Conservation (phyloP, 2,113 vertebrate species). For the Pleuronectes platessa region DNA sequence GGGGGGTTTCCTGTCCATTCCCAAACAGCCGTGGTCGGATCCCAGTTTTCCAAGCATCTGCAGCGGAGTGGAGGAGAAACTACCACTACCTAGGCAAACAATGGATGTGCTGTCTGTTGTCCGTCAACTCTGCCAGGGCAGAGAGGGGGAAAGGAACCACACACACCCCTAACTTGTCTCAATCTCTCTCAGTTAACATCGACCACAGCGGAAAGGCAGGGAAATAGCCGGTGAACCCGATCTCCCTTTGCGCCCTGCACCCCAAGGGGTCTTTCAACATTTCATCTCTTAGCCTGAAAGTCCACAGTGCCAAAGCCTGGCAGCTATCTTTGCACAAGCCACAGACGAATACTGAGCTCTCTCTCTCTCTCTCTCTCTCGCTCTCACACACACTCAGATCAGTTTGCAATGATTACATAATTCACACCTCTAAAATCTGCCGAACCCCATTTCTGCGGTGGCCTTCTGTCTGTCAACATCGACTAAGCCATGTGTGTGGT, state of each 20-base stretch:
- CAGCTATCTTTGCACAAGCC: conserved; percentile 51
- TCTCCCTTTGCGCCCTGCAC: conserved; percentile 75
- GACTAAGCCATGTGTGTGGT: conserved; percentile 31
- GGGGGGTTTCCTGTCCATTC: conserved; percentile 64
- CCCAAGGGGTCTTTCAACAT: conserved; percentile 61
- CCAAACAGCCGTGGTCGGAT: conserved; percentile 59
- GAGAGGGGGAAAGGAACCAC: conserved; percentile 21
- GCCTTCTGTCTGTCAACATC: conserved; percentile 49
- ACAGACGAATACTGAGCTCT: conserved; percentile 30
- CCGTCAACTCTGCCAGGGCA: conserved; percentile 12
- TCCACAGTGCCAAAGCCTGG: conserved; percentile 48
- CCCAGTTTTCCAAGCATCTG: conserved; percentile 59
- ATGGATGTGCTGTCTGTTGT: conserved; percentile 48
- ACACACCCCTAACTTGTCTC: not conserved
- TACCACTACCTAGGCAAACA: conserved; percentile 38
- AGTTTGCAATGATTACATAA: conserved; percentile 62
- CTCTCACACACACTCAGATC: not conserved
- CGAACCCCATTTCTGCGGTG: conserved; percentile 35
- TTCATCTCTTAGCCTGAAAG: conserved; percentile 47
- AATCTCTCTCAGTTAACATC: not conserved
- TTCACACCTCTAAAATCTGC: conserved; percentile 60
- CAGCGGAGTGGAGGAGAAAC: conserved; percentile 40
- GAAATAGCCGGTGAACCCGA: conserved; percentile 48
- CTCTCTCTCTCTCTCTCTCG: not conserved
- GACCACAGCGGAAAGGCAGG: conserved; percentile 14